Conservation (phyloP, 2,888 invertebrate species). For the Stenoptilia bipunctidactyla region DNA sequence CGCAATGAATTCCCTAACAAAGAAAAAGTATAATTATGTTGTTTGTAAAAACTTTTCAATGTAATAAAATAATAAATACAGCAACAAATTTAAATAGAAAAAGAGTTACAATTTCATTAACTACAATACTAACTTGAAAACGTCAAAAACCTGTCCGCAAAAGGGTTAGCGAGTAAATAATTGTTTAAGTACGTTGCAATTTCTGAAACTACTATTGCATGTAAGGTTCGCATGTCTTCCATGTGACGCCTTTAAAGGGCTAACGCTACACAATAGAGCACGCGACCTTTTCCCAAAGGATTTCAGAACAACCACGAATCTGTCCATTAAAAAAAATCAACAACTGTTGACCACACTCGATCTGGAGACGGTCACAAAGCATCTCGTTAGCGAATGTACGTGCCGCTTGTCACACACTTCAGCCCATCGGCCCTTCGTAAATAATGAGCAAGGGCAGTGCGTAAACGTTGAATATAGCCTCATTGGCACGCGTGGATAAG, state of each 20-base stretch:
- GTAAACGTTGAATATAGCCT: no score
- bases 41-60: no score
- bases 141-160: no score
- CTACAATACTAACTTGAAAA: no score
- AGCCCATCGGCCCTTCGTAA: slow-evolving; percentile 67
- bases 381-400: slow-evolving; percentile 69
- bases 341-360: slow-evolving; percentile 59
- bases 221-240: slow-evolving; percentile 36
- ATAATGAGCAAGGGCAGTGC: slow-evolving; percentile 62
- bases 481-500: slow-evolving; percentile 2
- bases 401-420: slow-evolving; percentile 67
- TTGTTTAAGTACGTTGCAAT: no score
- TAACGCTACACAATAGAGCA: slow-evolving; percentile 38
- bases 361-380: slow-evolving; percentile 64
- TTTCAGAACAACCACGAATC: slow-evolving; percentile 53
- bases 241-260: slow-evolving; percentile 52
- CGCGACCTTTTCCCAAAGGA: slow-evolving; percentile 35
- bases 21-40: no score
- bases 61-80: no score
- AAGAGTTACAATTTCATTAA: no score
- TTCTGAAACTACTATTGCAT: slow-evolving; percentile 25
- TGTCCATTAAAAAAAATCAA: slow-evolving; percentile 67
- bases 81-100: no score
- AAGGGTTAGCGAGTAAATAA: no score
- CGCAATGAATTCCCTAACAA: no score